Base-by-base conservation (phyloP, 2,113 vertebrate species). In the Caloenas nicobarica region DNA sequence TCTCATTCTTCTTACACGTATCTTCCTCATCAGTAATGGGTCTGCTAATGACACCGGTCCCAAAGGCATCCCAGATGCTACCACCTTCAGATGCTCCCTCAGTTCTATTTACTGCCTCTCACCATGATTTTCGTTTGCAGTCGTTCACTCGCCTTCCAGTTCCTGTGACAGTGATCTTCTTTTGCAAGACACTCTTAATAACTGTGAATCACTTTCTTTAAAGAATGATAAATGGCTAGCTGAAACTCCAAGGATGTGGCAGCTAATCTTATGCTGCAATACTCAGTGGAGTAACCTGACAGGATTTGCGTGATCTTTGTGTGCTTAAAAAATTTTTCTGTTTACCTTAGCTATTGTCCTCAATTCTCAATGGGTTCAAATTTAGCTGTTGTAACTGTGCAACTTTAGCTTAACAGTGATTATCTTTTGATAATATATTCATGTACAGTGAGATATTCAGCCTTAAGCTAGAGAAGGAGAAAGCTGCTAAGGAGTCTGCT, bases 341-440 rank as follows among this genome's bases (percentile, higher is more conserved):
- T 88, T 85, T 79, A 71, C 57, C 21, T 57, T 72, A 36, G 34
- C 36, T 74, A 11, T 92, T 81, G 51, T 57, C 26, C 21, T 69
- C 51, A 38, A 1, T 82, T 76, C 66, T 83, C 26, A 42, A 3
- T 10, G 48, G 71, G 31, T 65, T 85, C 66, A 82, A 56, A 61
- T n/a, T 29, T 58, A 71, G 31, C 28, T 74, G 40, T 31, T 88
- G 56, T 57, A 68, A 57, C 54, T 58, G 26, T 73, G 51, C 23
- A 26, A 23, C 73, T 91, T 78, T 72, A 79, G 17, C 48, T 61
- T 72, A 73, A n/a, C 26, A 36, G 26, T 51, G 54, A 69, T 90
- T 84, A 54, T 92, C 38, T 94, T 90, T 53, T 81, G 50, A 60
- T 81, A 85, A 73, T 53, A 36, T 81, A 85, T 53, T 81, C 42